Base-by-base conservation (phyloP, 2,888 invertebrate genomes). In the Acronicta psi region DNA sequence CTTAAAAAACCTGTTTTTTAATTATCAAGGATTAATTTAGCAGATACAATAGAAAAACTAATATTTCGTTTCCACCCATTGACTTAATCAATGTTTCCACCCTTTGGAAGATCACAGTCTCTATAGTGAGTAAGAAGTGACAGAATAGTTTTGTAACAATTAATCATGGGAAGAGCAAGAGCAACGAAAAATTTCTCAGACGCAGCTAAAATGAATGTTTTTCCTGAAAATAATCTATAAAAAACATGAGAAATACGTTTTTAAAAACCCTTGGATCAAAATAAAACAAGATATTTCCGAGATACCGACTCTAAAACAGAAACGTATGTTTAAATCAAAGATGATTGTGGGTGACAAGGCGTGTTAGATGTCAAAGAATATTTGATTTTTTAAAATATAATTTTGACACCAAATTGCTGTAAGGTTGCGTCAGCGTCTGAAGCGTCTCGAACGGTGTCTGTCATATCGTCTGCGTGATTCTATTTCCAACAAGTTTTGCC, bases 221-320 rank as follows among this genome's bases (percentile, higher is more conserved):
- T 18, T 11, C 29, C 29, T 56, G 14, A 56, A 69, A 57, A 59
- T 66, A 54, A 41, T 56, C 29, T 25, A 18, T 11, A 31, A 4
- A n/a, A 29, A 40, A 47, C 23, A 45, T 2, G 18, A 54, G 38
- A 36, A 58, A 51, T 18, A 55, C 47, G 43, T 18, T 11, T 29
- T 44, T 51, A 45, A 58, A 58, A 64, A 41, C 45, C 38, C 7
- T 43, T 44, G n/a, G 16, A 37, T 51, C 37, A 58, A 57, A 69
- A 71, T 66, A 72, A 66, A 29, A 20, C 2, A 5, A 67, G 51
- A 72, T 59, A 63, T 74, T 81, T 84, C 78, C 79, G 79, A 52
- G 60, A 71, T 61, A 62, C 59, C 52, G 58, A 57, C 65, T 67
- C 55, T 50, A 67, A 69, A 73, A 68, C 54, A 61, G 55, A 64